Evolutionary conservation across 2,797 vertebrate genomes (phyloP).

Genomic region (Danionella dracula): DNA sequence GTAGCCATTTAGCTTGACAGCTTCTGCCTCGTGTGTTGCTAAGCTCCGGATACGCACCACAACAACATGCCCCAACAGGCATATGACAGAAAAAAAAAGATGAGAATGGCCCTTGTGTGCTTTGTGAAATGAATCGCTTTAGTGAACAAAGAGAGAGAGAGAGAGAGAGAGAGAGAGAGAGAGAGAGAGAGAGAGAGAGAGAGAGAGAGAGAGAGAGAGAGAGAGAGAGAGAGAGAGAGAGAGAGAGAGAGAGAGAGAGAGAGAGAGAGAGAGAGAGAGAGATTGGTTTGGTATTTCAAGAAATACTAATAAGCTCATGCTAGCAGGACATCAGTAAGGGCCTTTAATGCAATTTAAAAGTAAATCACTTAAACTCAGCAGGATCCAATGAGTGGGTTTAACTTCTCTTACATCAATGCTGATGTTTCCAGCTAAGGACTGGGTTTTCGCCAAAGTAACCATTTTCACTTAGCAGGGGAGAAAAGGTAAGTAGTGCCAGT

Average conservation of each 20-base stretch:
- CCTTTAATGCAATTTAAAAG: constrained; percentile 17
- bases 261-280: constrained; percentile 15
- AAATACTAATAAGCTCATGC: constrained; percentile 6
- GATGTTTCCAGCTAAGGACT: background rate
- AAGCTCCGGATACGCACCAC: constrained; percentile 43
- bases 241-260: constrained; percentile 15
- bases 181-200: constrained; percentile 15
- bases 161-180: constrained; percentile 4
- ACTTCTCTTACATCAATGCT: constrained; percentile 1
- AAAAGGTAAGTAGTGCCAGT: background rate
- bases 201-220: constrained; percentile 15
- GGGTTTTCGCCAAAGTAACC: background rate
- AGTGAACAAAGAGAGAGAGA: constrained; percentile 14
- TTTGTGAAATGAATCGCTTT: constrained; percentile 14
- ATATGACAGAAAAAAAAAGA: constrained; percentile 35
- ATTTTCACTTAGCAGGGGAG: constrained; percentile 1
- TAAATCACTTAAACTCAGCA: background rate
- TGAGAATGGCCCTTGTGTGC: constrained; percentile 34
- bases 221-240: constrained; percentile 15
- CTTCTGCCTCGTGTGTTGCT: constrained; percentile 50
- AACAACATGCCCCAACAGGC: constrained; percentile 44
- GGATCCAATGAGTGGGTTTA: constrained; percentile 18
- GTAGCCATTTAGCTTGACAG: constrained; percentile 47
- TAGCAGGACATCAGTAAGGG: background rate
- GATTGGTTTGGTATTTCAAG: background rate